Conservation (phyloP, 2,113 vertebrate species). For the Dendropsophus ebraccatus region DNA sequence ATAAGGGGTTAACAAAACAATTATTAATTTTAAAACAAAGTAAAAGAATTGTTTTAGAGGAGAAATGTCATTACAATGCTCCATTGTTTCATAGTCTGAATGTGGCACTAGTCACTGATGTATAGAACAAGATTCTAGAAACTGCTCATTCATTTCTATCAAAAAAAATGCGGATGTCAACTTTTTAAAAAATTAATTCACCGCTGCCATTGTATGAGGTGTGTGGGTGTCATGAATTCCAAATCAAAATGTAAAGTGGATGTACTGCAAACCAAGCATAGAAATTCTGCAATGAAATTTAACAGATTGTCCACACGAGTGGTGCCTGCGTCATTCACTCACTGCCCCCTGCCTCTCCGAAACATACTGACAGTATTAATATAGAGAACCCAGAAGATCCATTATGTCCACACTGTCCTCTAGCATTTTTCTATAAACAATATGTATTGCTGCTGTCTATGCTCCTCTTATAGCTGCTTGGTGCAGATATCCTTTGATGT, state of each 20-base stretch:
- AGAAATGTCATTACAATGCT: not conserved
- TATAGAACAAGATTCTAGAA: not conserved
- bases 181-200: not conserved
- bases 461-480: not conserved
- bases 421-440: not conserved
- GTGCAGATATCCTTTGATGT: not conserved
- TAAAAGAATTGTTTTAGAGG: not conserved
- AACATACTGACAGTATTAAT: not conserved
- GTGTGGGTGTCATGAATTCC: not conserved
- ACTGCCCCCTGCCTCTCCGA: not conserved
- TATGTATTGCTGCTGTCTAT: not conserved
- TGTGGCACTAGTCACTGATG: not conserved
- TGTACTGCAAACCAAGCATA: not conserved
- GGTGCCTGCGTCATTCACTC: not conserved
- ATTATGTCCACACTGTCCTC: not conserved
- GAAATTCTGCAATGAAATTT: not conserved
- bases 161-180: not conserved
- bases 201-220: not conserved
- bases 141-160: not conserved
- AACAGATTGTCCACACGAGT: not conserved
- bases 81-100: not conserved
- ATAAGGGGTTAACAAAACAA: no score
- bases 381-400: not conserved
- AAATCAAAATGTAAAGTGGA: not conserved
- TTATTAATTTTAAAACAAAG: not conserved